phyloP scores from a whole-genome alignment of 35 echinoderm and acorn worm genomes.

The Hemicentrotus pulcherrimus region DNA sequence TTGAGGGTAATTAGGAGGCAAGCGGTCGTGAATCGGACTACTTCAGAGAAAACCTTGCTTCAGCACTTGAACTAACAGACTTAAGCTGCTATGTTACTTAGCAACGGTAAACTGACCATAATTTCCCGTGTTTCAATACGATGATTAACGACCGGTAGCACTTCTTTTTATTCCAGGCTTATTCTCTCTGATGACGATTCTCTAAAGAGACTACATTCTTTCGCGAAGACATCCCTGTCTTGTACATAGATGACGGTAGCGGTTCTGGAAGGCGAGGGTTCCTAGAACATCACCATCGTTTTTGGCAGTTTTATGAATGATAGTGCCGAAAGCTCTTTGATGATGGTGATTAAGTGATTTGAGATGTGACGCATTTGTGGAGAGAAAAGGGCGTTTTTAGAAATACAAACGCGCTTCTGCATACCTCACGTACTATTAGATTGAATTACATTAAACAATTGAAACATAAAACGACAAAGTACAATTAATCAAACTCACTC shows the following conservation, averaged over 20 bases:
- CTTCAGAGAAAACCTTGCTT: not conserved
- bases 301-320: not conserved
- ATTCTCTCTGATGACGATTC: not conserved
- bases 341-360: not conserved
- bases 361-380: not conserved
- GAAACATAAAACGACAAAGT: no score
- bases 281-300: not conserved
- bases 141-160: constrained; percentile 9
- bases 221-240: not conserved
- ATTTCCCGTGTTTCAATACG: not conserved
- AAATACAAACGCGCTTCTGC: not conserved
- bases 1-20: not conserved
- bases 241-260: not conserved
- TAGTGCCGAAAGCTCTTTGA: not conserved
- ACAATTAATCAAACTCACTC: no score
- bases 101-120: not conserved
- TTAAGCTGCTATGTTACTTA: not conserved
- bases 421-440: not conserved
- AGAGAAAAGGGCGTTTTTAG: not conserved
- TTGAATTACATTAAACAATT: no score
- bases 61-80: not conserved
- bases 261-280: not conserved
- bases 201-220: not conserved
- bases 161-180: not conserved
- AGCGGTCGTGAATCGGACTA: not conserved